A percentile compares a stretch with the other conserved stretches of the same genome.
Conservation (phyloP, 1,140 invertebrate genomes). For the Drosophila kurseongensis region DNA sequence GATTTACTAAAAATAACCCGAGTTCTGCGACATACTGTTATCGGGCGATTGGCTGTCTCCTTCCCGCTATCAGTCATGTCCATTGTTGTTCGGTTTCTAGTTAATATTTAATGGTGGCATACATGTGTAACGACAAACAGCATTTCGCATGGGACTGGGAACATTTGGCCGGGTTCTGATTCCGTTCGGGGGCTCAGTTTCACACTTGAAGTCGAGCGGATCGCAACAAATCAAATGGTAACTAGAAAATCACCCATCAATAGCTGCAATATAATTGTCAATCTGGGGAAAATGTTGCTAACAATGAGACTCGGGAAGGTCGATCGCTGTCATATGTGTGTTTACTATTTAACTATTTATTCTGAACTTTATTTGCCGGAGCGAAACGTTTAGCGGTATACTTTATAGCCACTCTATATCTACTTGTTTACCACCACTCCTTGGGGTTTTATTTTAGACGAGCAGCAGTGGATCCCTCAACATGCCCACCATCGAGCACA, state of each 20-base stretch:
- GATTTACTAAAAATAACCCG: neutral
- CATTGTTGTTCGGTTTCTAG: conserved; percentile 57
- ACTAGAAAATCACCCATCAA: conserved; percentile 19
- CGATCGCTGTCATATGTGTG: conserved; percentile 7
- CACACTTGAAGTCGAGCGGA: conserved; percentile 63
- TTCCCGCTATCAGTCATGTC: conserved; percentile 40
- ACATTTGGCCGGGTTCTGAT: conserved; percentile 60
- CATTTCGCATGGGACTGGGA: conserved; percentile 65
- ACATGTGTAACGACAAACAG: conserved; percentile 54
- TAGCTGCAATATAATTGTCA: conserved; percentile 29
- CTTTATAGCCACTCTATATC: conserved; percentile 6
- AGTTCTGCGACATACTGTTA: conserved; percentile 28
- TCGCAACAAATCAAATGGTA: conserved; percentile 35
- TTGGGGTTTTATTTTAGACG: conserved; percentile 24
- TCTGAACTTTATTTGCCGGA: conserved; percentile 1
- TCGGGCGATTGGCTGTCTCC: conserved; percentile 36
- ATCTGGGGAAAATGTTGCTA: conserved; percentile 23
- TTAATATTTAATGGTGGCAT: conserved; percentile 57
- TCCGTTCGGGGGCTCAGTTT: conserved; percentile 59
- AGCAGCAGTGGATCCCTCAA: conserved; percentile 27
- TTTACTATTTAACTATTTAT: neutral
- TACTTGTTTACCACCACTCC: neutral
- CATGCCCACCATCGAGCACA: conserved; percentile 75
- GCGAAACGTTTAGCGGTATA: neutral
- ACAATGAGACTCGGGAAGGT: conserved; percentile 39